These are phyloP conservation scores for Crotalus tigris DNA, from an alignment of 2,113 vertebrate genomes.

Conservation along the genomic window DNA sequence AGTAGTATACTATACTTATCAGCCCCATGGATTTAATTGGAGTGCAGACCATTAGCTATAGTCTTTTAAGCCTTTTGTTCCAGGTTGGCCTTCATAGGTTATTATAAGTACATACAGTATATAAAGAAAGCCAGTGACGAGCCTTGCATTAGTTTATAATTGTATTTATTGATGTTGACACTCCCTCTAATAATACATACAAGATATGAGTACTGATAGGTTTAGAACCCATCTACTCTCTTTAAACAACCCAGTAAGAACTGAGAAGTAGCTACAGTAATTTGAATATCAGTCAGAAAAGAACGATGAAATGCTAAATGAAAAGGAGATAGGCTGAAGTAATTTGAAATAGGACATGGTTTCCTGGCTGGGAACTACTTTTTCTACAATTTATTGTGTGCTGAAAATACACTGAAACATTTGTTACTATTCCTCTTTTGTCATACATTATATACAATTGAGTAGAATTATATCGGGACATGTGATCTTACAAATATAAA, in stretches of 20 bases:
- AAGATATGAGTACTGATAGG: background rate
- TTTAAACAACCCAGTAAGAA: background rate
- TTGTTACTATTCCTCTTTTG: background rate
- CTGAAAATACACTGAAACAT: background rate
- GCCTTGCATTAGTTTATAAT: conserved; percentile 19
- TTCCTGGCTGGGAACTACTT: background rate
- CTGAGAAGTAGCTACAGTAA: background rate
- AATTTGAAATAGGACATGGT: background rate
- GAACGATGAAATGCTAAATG: background rate
- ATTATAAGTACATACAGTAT: conserved; percentile 21
- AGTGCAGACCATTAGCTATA: conserved; percentile 33
- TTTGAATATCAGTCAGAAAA: background rate
- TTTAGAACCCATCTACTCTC: background rate
- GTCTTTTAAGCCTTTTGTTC: conserved; percentile 28
- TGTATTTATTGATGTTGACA: background rate
- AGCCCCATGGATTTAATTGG: conserved; percentile 1
- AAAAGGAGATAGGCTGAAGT: background rate
- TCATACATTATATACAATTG: background rate
- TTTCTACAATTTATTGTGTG: background rate
- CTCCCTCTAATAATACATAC: background rate
- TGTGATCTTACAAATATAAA: conserved; percentile 25
- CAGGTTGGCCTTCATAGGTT: conserved; percentile 46
- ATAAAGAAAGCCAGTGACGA: conserved; percentile 13
- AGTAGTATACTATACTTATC: background rate
- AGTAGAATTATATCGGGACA: background rate